Conservation (phyloP, 2,888 invertebrate species). For the Sepiola atlantica region DNA sequence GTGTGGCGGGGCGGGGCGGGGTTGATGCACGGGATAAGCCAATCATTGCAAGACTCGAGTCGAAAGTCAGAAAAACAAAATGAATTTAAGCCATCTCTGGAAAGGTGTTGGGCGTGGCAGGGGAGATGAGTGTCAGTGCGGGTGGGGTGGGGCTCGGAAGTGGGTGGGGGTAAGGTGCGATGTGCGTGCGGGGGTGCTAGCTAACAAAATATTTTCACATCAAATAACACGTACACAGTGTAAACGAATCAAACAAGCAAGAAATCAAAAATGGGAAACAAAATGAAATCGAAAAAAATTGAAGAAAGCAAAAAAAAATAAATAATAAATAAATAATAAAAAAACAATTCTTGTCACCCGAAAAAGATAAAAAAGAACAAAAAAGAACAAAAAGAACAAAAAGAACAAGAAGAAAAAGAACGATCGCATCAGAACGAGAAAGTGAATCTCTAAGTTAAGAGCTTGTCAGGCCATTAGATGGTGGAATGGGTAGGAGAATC, state of each 20-base stretch:
- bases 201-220: slow-evolving; percentile 32
- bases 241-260: not conserved
- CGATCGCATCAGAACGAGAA: not conserved
- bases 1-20: too few species aligned
- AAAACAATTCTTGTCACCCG: slow-evolving; percentile 24
- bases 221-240: slow-evolving; percentile 9
- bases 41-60: slow-evolving; percentile 5
- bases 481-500: too few species aligned
- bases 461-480: slow-evolving; percentile 14
- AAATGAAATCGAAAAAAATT: too few species aligned
- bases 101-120: not conserved
- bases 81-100: not conserved
- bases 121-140: too few species aligned
- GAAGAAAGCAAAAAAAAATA: not conserved
- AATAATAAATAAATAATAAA: not conserved
- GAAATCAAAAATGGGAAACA: too few species aligned
- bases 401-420: not conserved
- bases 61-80: not conserved
- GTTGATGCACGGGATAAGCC: not conserved
- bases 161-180: not conserved
- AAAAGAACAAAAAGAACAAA: too few species aligned
- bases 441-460: not conserved
- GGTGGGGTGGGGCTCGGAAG: rapidly evolving
- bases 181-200: too few species aligned
- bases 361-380: not conserved